These are phyloP conservation scores for Saxicola maurus DNA, from an alignment of 2,797 vertebrate genomes.

Conservation along the genomic window DNA sequence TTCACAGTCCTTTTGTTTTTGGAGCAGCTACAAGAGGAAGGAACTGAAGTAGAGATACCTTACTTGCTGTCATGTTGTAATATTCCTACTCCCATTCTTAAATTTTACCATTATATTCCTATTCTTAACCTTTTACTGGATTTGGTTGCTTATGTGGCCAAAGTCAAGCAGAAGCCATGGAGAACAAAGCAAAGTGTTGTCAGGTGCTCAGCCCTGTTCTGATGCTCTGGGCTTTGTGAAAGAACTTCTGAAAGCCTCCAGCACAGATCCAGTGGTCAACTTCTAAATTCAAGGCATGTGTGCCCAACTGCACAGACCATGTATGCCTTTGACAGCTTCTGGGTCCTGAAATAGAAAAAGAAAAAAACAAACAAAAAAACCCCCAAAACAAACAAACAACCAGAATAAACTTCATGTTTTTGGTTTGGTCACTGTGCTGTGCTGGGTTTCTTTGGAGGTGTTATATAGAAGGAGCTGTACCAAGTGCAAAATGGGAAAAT, in stretches of 20 bases:
- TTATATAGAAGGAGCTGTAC: not conserved
- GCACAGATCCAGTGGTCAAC: not conserved
- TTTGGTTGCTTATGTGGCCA: not conserved
- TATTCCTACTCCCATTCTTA: not conserved
- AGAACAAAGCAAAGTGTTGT: not conserved
- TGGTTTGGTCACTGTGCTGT: not conserved
- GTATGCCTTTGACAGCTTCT: not conserved
- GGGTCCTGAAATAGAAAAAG: not conserved
- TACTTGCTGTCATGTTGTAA: not conserved
- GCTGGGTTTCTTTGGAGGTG: not conserved
- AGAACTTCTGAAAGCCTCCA: not conserved
- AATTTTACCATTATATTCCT: not conserved
- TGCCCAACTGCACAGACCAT: not conserved
- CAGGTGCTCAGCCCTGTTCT: not conserved
- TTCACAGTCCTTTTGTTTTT: not conserved
- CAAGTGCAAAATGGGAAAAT: not conserved
- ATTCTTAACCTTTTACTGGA: not conserved
- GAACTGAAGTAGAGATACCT: not conserved
- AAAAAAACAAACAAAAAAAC: not conserved
- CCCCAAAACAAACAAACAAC: no score
- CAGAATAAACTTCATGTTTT: not conserved
- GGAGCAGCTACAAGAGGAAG: not conserved
- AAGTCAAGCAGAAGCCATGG: not conserved
- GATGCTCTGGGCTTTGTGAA: not conserved
- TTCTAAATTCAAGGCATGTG: not conserved